Evolutionary conservation across 2,888 invertebrate genomes (phyloP), one percentile per base, ranked within the genome.

Genomic region (Hybos culiciformis): DNA sequence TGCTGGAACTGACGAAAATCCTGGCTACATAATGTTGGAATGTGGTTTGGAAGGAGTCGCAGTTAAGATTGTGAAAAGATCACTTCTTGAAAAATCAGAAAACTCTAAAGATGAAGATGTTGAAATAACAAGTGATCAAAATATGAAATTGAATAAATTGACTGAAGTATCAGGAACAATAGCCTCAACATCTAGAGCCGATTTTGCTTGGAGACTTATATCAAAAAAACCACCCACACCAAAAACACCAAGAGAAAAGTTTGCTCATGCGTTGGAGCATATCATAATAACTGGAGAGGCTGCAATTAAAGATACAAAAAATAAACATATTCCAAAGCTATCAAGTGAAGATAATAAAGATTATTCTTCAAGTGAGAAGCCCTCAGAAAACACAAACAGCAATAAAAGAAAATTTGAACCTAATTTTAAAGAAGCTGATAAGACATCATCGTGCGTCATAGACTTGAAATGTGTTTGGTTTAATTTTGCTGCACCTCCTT

Each of bases 11-110:
- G 61, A 62, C 40, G 60, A 60, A 45, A n/a, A n/a, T n/a, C 60
- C 88, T 44, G 92, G 92, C 17, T 93, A 87, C 60, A 92, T 96
- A 42, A 94, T 96, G 93, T 92, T 92, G 59, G 96, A 96, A 66
- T 88, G 90, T 59, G 94, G 96, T 0, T 68, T 94, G 26, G 94
- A 96, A 68, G 88, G 90, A 2, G 82, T 93, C 14, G 78, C 81
- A 9, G 73, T 93, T 15, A 88, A 88, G 51, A 62, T 67, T 23
- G 64, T 67, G 0, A 64, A 66, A 50, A 57, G 83, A 52, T 82
- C 83, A 1, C 80, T 82, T 56, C 80, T 82, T 46, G 82, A 84
- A 55, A 82, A 84, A 57, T 74, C 77, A 0, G 78, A 78, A 48
- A 72, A 72, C 49, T 68, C 68, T 18, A 67, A 69, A 19, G 77